These are phyloP conservation scores for Brachionus calyciflorus DNA, from an alignment of 1,140 invertebrate genomes.

Conservation along the genomic window DNA sequence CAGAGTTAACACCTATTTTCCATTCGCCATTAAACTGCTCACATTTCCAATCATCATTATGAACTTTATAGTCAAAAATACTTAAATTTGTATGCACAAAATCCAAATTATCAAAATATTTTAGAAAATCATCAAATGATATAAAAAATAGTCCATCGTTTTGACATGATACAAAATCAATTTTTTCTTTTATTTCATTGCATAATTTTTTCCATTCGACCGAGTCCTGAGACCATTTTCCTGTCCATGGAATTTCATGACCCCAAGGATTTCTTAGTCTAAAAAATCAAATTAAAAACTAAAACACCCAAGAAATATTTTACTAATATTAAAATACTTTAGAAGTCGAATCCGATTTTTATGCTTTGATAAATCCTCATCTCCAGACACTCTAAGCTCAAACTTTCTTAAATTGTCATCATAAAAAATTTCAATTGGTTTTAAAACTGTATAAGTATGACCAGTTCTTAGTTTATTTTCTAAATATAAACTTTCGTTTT, in stretches of 20 bases:
- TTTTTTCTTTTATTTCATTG: constrained; percentile 50
- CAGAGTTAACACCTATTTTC: constrained; percentile 8
- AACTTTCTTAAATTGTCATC: background rate
- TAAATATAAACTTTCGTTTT: background rate
- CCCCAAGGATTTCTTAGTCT: constrained; percentile 66
- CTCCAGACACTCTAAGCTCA: background rate
- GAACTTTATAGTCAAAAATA: no score
- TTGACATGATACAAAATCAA: background rate
- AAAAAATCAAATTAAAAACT: constrained; percentile 49
- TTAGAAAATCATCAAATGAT: constrained; percentile 57
- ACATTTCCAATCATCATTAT: background rate
- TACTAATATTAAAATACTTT: no score
- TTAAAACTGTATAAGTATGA: constrained; percentile 67
- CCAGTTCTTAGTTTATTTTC: constrained; percentile 31
- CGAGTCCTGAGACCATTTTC: constrained; percentile 59
- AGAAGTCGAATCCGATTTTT: background rate
- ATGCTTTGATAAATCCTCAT: background rate
- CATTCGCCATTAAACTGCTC: constrained; percentile 26
- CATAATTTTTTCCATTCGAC: constrained; percentile 56
- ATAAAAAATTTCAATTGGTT: constrained; percentile 65
- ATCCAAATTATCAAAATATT: constrained; percentile 34
- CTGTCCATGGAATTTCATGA: constrained; percentile 65
- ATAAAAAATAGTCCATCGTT: constrained; percentile 65
- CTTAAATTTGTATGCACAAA: background rate
- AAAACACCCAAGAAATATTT: no score